Percentiles rank a stretch among this genome's conserved stretches.
These are phyloP conservation scores for Magallana angulata DNA, from an alignment of 1,140 invertebrate species.

Conservation along the genomic window DNA sequence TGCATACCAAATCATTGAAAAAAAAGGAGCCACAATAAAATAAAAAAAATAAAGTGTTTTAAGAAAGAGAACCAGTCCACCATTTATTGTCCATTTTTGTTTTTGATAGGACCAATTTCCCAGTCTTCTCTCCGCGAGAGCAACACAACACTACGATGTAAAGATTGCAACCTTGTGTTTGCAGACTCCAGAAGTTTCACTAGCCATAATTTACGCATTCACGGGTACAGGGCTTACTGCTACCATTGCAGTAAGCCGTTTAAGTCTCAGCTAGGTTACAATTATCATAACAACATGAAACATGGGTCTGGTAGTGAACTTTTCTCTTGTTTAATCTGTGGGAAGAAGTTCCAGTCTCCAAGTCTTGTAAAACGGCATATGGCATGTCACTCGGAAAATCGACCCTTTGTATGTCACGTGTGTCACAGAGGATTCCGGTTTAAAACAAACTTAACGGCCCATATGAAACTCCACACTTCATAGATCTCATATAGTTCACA, in stretches of 20 bases:
- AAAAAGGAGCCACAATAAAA: too few species aligned
- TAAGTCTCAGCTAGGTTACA: constrained; percentile 11
- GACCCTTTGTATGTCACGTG: constrained; percentile 5
- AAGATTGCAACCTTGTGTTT: constrained; percentile 23
- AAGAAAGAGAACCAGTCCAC: neutral
- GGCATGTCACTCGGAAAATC: neutral
- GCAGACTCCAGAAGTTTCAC: constrained; percentile 16
- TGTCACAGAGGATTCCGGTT: constrained; percentile 7
- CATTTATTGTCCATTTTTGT: constrained; percentile 11
- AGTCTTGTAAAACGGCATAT: constrained; percentile 28
- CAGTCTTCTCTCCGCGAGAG: neutral
- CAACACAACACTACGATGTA: neutral
- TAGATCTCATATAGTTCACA: neutral
- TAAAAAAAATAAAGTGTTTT: too few species aligned
- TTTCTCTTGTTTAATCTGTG: neutral
- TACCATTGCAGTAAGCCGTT: constrained; percentile 10
- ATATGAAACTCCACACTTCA: neutral
- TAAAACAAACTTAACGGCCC: neutral
- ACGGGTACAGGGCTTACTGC: constrained; percentile 7
- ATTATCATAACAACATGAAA: constrained; percentile 29
- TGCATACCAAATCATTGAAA: too few species aligned
- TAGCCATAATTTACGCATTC: constrained; percentile 6
- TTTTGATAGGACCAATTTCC: constrained; percentile 23
- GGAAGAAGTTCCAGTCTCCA: constrained; percentile 21
- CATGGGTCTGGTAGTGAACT: constrained; percentile 11